Percentiles rank a stretch among this genome's conserved stretches.
Evolutionary conservation across 2,888 invertebrate genomes (phyloP).

Genomic region (Drosophila mimetica): DNA sequence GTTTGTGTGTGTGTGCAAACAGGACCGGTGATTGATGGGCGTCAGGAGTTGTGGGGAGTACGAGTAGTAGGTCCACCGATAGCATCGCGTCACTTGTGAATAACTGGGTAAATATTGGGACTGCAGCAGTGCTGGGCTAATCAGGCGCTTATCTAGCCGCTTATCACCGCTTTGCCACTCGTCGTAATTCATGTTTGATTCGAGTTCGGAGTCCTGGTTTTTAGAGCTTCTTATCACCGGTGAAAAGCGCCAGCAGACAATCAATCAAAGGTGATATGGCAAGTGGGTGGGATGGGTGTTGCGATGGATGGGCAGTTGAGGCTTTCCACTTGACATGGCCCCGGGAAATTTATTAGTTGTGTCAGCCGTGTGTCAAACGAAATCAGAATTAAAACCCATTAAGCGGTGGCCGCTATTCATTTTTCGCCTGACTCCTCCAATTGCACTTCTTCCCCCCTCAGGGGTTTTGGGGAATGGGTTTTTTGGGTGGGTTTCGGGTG

Average conservation of each 20-base stretch:
- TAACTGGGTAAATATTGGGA: slow-evolving; percentile 74
- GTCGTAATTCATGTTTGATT: slow-evolving; percentile 61
- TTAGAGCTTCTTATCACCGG: slow-evolving; percentile 39
- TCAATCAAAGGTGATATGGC: slow-evolving; percentile 59
- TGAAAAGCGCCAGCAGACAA: slow-evolving; percentile 46
- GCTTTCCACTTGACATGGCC: slow-evolving; percentile 47
- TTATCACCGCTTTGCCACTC: slow-evolving; percentile 47
- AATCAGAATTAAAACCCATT: slow-evolving; percentile 69
- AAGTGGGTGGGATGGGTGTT: background rate
- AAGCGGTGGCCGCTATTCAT: slow-evolving; percentile 48
- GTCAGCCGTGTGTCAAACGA: slow-evolving; percentile 74
- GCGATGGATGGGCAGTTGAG: slow-evolving; percentile 38
- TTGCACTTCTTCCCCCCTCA: slow-evolving; percentile 3
- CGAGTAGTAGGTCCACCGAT: slow-evolving; percentile 12
- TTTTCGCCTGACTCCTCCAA: slow-evolving; percentile 14
- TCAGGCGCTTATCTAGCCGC: slow-evolving; percentile 73
- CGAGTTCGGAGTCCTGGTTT: slow-evolving; percentile 9
- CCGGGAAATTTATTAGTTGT: slow-evolving; percentile 71
- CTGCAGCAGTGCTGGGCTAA: slow-evolving; percentile 48
- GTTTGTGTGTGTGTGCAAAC: slow-evolving; percentile 57
- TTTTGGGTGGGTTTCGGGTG: slow-evolving; percentile 1
- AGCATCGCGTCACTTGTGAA: slow-evolving; percentile 74
- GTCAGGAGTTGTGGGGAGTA: background rate
- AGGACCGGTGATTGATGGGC: slow-evolving; percentile 67
- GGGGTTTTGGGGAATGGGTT: too few relatives aligned